Conservation (phyloP, 1,140 invertebrate genomes). For the Parasteatoda tepidariorum region DNA sequence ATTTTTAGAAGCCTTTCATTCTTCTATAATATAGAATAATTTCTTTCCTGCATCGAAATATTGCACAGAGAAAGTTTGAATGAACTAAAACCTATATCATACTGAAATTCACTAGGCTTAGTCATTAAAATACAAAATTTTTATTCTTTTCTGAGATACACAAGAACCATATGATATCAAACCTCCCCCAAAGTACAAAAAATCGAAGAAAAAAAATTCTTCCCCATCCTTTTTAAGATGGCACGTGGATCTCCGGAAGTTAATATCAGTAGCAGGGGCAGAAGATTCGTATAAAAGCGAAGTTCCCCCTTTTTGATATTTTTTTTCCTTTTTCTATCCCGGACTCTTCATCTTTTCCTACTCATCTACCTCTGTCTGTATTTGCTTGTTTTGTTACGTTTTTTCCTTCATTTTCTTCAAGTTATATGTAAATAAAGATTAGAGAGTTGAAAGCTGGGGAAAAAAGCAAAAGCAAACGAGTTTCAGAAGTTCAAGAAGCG, state of each 20-base stretch:
- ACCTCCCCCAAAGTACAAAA: too few species aligned
- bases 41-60: too few species aligned
- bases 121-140: too few species aligned
- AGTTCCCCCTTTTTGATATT: neutral
- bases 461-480: conserved; percentile 10
- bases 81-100: too few species aligned
- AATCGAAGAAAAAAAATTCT: neutral
- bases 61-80: too few species aligned
- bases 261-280: conserved; percentile 34
- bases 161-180: too few species aligned
- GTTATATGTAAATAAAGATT: conserved; percentile 47
- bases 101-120: too few species aligned
- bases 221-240: neutral
- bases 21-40: too few species aligned
- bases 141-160: too few species aligned
- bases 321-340: conserved; percentile 6
- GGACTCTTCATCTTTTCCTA: neutral
- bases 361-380: neutral
- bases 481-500: too few species aligned
- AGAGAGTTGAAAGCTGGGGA: neutral
- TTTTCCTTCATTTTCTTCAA: conserved; percentile 19
- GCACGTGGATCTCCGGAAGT: conserved; percentile 29
- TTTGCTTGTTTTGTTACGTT: neutral
- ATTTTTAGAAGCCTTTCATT: too few species aligned
- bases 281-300: conserved; percentile 7